phyloP scores from a whole-genome alignment of 2,797 vertebrate species.

The Hypotaenidia okinawae region DNA sequence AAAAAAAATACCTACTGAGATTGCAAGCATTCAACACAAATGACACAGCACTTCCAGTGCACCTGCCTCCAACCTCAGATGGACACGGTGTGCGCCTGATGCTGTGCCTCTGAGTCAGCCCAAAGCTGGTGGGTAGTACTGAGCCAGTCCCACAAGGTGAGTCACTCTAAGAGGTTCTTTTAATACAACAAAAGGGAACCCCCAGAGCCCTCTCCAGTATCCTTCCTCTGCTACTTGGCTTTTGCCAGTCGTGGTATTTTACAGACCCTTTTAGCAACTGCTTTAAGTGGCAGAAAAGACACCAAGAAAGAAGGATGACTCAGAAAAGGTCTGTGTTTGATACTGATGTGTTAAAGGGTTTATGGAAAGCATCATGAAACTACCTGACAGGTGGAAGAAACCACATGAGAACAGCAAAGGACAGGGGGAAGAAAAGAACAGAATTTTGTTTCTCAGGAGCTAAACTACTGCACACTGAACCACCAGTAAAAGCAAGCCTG shows the following conservation, averaged over 20 bases:
- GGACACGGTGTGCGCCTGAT: fast-evolving
- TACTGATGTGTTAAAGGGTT: background rate
- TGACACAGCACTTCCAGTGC: fast-evolving
- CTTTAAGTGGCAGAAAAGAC: background rate
- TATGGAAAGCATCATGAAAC: background rate
- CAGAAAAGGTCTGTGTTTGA: background rate
- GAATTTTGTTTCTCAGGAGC: background rate
- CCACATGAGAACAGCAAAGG: background rate
- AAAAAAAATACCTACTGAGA: too few species aligned
- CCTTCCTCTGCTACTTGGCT: background rate
- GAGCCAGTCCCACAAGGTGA: background rate
- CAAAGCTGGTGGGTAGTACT: background rate
- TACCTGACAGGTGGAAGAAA: background rate
- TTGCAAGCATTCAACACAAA: background rate
- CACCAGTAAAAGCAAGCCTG: background rate
- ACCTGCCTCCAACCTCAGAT: background rate
- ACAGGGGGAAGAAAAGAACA: fast-evolving
- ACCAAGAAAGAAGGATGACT: background rate
- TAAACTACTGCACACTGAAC: background rate
- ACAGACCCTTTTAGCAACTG: fast-evolving
- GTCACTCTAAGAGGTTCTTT: background rate
- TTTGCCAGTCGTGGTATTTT: background rate
- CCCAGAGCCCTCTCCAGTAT: background rate
- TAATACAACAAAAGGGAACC: background rate
- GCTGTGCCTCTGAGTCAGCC: background rate